Evolutionary conservation across 1,140 invertebrate genomes (phyloP), one percentile per base, ranked within the genome.

Genomic region (Drosophila arizonae): DNA sequence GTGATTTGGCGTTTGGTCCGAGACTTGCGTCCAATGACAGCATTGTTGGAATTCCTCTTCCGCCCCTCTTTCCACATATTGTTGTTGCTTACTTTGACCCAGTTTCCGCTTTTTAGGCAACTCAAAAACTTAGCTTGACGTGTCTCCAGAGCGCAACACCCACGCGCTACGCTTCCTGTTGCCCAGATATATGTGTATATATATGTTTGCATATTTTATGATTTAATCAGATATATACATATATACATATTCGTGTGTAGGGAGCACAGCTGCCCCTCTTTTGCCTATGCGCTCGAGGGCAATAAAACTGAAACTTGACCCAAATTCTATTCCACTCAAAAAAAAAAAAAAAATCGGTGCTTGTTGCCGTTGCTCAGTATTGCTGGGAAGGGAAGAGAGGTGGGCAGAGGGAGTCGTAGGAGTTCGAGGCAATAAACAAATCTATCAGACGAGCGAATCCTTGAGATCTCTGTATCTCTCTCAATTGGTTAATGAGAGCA

Each of bases 301-400:
- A 80, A 87, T 87, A 87, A 87, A 87, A 87, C 85, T 52, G 79
- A 87, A 87, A 87, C 84, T 87, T 87, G 84, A 87, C 84, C 84
- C 77, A 87, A 39, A 84, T 87, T 87, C 76, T 72, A 78, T 24
- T 58, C 72, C 17, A 52, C 75, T 54, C 15, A 21, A 68, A 43
- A 72, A 30, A 61, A 61, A 61, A 72, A 60, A 48, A 41, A 72
- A 72, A 72, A 72, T 68, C 70, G 50, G 26, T 60, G 80, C 41
- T 28, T 58, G 58, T 48, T 68, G 64, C 64, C 60, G 69, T 60
- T 45, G 54, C 9, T 36, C 6, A 36, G 33, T 6, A 36, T 36
- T 36, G 33, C 33, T 36, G 33, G 15, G 41, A 8, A 17, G 28
- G 11, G 21, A 3, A 24, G 21, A 24, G 21, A 24, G 3, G 15